Evolutionary conservation across 2,113 vertebrate species (phyloP).

Genomic region (Phaethon lepturus): DNA sequence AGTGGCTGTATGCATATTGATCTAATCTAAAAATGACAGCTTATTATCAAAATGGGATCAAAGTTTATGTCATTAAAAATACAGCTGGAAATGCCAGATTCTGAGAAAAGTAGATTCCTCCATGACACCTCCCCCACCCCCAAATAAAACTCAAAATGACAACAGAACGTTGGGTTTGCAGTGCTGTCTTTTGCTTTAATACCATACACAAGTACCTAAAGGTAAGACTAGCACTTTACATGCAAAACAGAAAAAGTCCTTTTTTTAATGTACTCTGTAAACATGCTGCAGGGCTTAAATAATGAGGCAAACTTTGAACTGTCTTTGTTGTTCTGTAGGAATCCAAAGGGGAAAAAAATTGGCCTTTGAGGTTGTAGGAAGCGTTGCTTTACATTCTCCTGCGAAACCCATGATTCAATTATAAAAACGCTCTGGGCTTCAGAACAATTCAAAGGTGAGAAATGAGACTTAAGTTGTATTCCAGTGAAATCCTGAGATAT

Average conservation of each 20-base stretch:
- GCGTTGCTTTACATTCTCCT: slow-evolving; percentile 6
- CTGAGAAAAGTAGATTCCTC: neutral
- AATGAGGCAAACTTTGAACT: slow-evolving; percentile 16
- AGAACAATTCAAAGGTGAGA: slow-evolving; percentile 63
- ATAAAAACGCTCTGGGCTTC: slow-evolving; percentile 39
- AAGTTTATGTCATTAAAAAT: neutral
- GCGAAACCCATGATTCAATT: slow-evolving; percentile 7
- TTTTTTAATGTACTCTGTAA: neutral
- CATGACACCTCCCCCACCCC: neutral
- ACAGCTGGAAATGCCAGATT: neutral
- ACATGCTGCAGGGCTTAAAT: neutral
- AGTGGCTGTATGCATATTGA: neutral
- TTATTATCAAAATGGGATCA: neutral
- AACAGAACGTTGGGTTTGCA: neutral
- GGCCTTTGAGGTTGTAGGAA: slow-evolving; percentile 8
- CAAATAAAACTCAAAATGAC: neutral
- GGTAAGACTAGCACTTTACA: neutral
- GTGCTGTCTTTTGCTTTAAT: neutral
- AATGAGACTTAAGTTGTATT: slow-evolving; percentile 33
- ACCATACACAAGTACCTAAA: neutral
- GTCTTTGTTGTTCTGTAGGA: slow-evolving; percentile 33
- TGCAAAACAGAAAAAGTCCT: neutral
- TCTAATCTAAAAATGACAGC: neutral
- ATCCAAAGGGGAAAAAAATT: slow-evolving; percentile 13
- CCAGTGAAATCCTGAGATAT: neutral